These are phyloP conservation scores for Macrochelys suwanniensis DNA, from an alignment of 2,797 vertebrate species.

Conservation along the genomic window DNA sequence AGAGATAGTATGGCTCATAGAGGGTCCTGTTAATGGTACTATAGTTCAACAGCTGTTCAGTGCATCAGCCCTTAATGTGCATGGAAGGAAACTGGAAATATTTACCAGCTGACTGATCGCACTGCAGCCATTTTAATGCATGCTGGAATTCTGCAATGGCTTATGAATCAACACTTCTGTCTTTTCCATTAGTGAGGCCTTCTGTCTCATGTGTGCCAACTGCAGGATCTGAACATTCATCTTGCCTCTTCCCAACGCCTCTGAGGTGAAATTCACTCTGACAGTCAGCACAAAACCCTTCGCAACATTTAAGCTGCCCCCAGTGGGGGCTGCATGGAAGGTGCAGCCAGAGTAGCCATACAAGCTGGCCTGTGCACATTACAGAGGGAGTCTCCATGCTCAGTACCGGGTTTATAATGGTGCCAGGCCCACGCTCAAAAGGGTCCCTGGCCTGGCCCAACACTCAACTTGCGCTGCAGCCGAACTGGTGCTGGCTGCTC, in stretches of 20 bases:
- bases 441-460: too few relatives aligned
- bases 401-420: too few relatives aligned
- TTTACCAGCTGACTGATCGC: not conserved
- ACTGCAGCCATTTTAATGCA: not conserved
- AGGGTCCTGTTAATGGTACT: conserved; percentile 17
- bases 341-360: not conserved
- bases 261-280: not conserved
- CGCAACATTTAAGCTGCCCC: not conserved
- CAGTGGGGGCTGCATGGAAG: not conserved
- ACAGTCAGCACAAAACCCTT: not conserved
- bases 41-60: conserved; percentile 11
- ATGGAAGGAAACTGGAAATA: not conserved
- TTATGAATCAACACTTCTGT: not conserved
- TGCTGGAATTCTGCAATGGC: not conserved
- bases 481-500: too few relatives aligned
- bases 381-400: not conserved
- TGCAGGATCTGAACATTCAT: not conserved
- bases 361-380: not conserved
- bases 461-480: too few relatives aligned
- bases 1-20: not conserved
- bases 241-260: not conserved
- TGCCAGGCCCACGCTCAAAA: too few relatives aligned
- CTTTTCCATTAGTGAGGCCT: not conserved
- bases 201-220: not conserved
- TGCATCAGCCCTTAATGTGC: not conserved